A percentile compares a stretch with the other conserved stretches of the same genome.
These are phyloP conservation scores for Aldabrachelys gigantea DNA, from an alignment of 2,113 vertebrate genomes.

Conservation along the genomic window DNA sequence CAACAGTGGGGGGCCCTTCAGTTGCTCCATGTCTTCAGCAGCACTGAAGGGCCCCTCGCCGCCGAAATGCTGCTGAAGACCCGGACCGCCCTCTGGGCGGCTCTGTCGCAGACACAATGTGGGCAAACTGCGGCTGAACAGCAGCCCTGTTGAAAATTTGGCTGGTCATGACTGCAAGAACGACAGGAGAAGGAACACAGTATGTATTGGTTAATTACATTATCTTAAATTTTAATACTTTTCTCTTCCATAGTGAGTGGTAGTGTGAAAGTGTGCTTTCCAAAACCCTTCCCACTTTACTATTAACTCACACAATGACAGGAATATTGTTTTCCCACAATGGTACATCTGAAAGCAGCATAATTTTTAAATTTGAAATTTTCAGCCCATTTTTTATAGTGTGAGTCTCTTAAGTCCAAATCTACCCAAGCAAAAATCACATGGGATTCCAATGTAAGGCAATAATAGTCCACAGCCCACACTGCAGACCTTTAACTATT, in stretches of 20 bases:
- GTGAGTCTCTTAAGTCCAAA: neutral
- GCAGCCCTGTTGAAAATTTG: neutral
- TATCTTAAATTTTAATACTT: neutral
- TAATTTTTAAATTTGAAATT: neutral
- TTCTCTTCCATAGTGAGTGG: neutral
- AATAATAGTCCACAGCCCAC: constrained; percentile 34
- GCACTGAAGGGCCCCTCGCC: too few relatives aligned
- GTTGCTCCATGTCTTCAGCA: too few relatives aligned
- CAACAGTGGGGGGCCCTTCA: too few relatives aligned
- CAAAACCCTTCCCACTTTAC: neutral
- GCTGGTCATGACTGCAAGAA: neutral
- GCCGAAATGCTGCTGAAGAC: too few relatives aligned
- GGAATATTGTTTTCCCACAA: neutral
- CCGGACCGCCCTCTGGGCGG: too few relatives aligned
- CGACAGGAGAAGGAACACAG: neutral
- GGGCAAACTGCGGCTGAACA: neutral
- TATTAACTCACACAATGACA: neutral
- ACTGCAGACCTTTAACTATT: constrained; percentile 13
- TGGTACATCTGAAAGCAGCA: neutral
- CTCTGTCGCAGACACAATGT: neutral
- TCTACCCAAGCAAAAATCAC: constrained; percentile 10
- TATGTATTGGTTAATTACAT: neutral
- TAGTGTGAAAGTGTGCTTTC: neutral
- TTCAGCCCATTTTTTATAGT: neutral
- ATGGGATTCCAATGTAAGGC: constrained; percentile 10